Conservation (phyloP, 2,797 vertebrate genomes). For the Percopsis omiscomaycus region DNA sequence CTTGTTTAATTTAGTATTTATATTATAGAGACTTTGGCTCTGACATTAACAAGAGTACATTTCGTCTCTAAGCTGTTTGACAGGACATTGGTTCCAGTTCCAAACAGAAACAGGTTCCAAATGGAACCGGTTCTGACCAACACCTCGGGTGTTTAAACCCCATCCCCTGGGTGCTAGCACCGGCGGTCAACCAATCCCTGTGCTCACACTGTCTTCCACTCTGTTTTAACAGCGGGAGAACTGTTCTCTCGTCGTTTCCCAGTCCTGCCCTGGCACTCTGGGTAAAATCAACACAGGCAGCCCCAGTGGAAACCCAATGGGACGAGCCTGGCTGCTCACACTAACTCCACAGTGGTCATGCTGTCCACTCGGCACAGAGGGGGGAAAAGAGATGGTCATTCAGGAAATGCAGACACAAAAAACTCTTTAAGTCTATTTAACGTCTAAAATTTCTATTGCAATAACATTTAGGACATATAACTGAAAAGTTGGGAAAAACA, state of each 20-base stretch:
- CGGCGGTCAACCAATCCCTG: slow-evolving; percentile 28
- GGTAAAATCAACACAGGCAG: slow-evolving; percentile 58
- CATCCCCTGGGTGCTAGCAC: slow-evolving; percentile 10
- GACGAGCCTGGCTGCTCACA: slow-evolving; percentile 57
- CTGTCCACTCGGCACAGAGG: slow-evolving; percentile 47
- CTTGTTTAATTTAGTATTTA: too few relatives aligned
- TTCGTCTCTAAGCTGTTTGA: slow-evolving; percentile 16
- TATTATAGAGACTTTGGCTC: not conserved
- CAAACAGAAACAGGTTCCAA: not conserved
- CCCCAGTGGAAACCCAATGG: slow-evolving; percentile 56
- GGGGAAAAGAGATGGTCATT: slow-evolving; percentile 53
- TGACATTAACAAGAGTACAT: slow-evolving; percentile 8
- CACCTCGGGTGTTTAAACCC: slow-evolving; percentile 18
- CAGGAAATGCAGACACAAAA: slow-evolving; percentile 31
- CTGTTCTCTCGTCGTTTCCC: slow-evolving; percentile 52
- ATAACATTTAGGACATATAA: too few relatives aligned
- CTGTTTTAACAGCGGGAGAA: slow-evolving; percentile 46
- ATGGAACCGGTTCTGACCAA: slow-evolving; percentile 19
- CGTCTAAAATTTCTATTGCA: too few relatives aligned
- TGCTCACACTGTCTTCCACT: slow-evolving; percentile 10
- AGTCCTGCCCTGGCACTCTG: slow-evolving; percentile 61
- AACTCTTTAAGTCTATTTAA: too few relatives aligned
- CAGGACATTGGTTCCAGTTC: not conserved
- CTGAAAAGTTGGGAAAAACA: too few relatives aligned
- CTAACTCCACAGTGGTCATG: slow-evolving; percentile 60